Conservation (phyloP, 53 echinoderm and acorn worm species). For the Antedon mediterranea region DNA sequence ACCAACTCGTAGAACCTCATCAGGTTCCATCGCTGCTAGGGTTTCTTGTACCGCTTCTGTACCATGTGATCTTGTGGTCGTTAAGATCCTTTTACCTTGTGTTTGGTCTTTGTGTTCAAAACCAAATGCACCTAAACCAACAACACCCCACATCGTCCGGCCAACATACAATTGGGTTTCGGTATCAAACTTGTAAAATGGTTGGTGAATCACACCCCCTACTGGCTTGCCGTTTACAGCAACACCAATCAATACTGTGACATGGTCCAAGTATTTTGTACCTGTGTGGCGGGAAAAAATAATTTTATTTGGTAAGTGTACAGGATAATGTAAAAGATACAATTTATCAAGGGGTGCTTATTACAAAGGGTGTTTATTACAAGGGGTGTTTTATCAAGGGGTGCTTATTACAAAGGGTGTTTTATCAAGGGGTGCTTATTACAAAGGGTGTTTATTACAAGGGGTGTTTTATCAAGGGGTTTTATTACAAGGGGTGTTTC, state of each 20-base stretch:
- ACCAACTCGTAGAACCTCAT: conserved; percentile 76
- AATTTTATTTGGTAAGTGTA: too few species aligned
- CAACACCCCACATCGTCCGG: conserved; percentile 54
- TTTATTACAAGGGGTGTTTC: too few species aligned
- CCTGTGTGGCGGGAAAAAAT: neutral
- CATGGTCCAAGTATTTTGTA: conserved; percentile 81
- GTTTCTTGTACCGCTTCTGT: conserved; percentile 83
- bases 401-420: too few species aligned
- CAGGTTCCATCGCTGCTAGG: conserved; percentile 75
- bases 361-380: too few species aligned
- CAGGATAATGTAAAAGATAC: too few species aligned
- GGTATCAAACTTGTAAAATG: conserved; percentile 74
- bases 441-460: too few species aligned
- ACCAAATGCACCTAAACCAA: conserved; percentile 35
- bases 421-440: too few species aligned
- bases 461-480: too few species aligned
- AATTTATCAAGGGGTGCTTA: too few species aligned
- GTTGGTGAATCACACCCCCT: conserved; percentile 94
- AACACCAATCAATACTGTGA: conserved; percentile 87
- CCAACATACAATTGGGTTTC: conserved; percentile 36
- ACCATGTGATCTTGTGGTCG: conserved; percentile 79
- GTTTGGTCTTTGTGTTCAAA: conserved; percentile 23
- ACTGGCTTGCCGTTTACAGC: conserved; percentile 82
- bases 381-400: too few species aligned
- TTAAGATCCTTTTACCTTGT: conserved; percentile 54